Conservation (phyloP, 1,140 invertebrate species). For the Cyclargus thomasi region DNA sequence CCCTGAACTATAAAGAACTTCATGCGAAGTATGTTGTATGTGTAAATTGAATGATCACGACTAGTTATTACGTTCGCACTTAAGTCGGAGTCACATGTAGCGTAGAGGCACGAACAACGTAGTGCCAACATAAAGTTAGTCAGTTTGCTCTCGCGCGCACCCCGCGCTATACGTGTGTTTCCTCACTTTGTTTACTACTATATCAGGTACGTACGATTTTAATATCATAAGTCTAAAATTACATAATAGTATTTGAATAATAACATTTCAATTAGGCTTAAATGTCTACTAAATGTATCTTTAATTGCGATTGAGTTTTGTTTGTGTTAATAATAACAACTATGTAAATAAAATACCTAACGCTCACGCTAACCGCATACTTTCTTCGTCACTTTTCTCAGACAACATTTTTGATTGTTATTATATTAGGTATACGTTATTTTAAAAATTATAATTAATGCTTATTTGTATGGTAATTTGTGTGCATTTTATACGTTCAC, state of each 20-base stretch:
- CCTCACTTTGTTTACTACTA: conserved; percentile 32
- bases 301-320: not conserved
- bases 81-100: conserved; percentile 58
- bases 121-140: conserved; percentile 37
- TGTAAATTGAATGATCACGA: conserved; percentile 49
- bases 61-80: conserved; percentile 51
- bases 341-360: not conserved
- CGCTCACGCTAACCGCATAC: not conserved
- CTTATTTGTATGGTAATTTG: not conserved
- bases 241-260: not conserved
- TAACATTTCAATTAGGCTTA: not conserved
- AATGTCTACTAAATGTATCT: not conserved
- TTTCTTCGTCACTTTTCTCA: not conserved
- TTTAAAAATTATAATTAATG: not conserved
- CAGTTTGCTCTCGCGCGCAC: conserved; percentile 55
- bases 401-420: not conserved
- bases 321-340: not conserved
- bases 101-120: conserved; percentile 42
- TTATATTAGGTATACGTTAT: not conserved
- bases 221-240: conserved; percentile 16
- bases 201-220: conserved; percentile 47
- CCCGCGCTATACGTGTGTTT: conserved; percentile 50
- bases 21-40: not conserved
- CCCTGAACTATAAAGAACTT: not conserved
- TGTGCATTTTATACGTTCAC: not conserved